Base-by-base conservation (phyloP, 2,797 vertebrate species). In the Pristis pectinata region DNA sequence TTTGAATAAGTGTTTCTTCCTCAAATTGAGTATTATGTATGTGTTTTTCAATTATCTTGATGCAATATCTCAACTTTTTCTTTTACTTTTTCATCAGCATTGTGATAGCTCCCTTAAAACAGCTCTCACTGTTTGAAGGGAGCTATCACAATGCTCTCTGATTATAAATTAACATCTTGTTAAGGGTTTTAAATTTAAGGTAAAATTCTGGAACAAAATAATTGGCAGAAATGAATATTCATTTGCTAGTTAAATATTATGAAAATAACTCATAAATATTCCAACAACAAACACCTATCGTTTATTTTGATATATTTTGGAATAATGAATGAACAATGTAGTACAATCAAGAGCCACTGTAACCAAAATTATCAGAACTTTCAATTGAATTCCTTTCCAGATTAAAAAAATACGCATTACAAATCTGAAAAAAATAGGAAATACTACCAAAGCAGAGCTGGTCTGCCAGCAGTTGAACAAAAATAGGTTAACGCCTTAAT, bases 121-220 rank as follows among this genome's bases (percentile, higher is more conserved):
- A n/a, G 11, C 56, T 59, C 19, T n/a, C 61, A 11, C 53, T 59
- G 2, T 17, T 34, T 87, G 53, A 87, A 87, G 1, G 10, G 53
- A 87, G 13, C 49, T 41, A 82, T 27, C 24, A 83, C 22, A 10
- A 8, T 87, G 53, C 61, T 87, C n/a, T 61, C 83, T 17, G 34
- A 87, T 61, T 64, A 34, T n/a, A 87, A 83, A 87, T 13, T 7
- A 44, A 7, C 53, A 34, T 56, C 11, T 6, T 59, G 56, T n/a
- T 87, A 53, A 61, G n/a, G 56, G 30, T 87, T 61, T 87, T 87
- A 61, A 61, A 59, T n/a, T 87, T 83, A 87, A 1, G 3, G n/a
- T 87, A 87, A 87, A 59, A 61, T 87, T 87, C 83, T 59, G 83
- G 30, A 11, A 87, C 30, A 61, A 87, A 61, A n/a, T 87, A 59